phyloP scores from a whole-genome alignment of 2,113 vertebrate genomes.

The Benitochromis conjunctus region DNA sequence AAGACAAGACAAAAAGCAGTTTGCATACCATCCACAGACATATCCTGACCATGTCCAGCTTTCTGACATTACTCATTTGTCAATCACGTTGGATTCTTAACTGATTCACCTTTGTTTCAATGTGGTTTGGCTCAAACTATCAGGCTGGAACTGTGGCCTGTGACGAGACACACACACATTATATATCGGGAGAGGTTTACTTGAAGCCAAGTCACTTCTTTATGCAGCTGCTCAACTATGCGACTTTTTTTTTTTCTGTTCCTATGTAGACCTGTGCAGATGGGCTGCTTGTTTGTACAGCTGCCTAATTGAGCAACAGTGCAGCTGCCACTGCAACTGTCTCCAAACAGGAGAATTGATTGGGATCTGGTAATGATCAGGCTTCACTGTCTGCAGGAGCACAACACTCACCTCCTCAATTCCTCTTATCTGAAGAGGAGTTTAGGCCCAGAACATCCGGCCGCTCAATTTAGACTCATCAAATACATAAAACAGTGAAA shows the following conservation, averaged over 20 bases:
- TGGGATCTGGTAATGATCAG: slow-evolving; percentile 23
- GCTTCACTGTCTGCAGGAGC: background rate
- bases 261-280: background rate
- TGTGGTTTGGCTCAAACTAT: background rate
- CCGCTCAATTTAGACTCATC: background rate
- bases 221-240: background rate
- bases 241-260: background rate
- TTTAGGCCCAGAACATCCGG: background rate
- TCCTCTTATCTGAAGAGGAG: background rate
- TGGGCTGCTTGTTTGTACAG: slow-evolving; percentile 43
- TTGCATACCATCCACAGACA: background rate
- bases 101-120: slow-evolving; percentile 10
- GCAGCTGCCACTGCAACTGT: slow-evolving; percentile 16
- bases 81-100: background rate
- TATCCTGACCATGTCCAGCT: background rate
- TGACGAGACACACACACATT: background rate
- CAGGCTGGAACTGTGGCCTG: background rate
- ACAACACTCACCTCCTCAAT: background rate
- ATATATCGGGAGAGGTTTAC: background rate
- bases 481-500: background rate
- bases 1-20: background rate
- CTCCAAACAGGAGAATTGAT: slow-evolving; percentile 24
- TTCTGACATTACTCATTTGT: background rate
- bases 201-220: background rate
- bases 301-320: slow-evolving; percentile 17